Evolutionary conservation across 2,888 invertebrate species (phyloP).

Genomic region (Lithosia quadra): DNA sequence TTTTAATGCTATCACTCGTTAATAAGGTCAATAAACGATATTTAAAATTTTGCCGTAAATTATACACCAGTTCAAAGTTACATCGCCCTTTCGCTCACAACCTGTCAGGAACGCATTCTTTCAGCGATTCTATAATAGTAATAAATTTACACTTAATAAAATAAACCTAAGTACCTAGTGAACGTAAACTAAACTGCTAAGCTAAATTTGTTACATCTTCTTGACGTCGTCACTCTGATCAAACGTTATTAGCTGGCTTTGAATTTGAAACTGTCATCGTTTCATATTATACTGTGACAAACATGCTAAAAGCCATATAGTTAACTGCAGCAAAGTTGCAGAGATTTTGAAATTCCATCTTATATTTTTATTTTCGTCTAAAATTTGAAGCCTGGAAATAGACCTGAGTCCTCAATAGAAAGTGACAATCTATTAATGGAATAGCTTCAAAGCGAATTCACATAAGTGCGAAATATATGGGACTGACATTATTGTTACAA

Average conservation of each 20-base stretch:
- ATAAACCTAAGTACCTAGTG: background rate
- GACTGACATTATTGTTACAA: too few species aligned
- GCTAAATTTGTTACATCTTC: background rate
- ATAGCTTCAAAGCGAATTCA: too few species aligned
- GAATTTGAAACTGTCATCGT: background rate
- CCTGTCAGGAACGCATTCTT: too few species aligned
- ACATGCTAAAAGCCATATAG: background rate
- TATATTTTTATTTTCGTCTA: background rate
- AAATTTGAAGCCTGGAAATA: background rate
- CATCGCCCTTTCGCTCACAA: too few species aligned
- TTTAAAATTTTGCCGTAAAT: too few species aligned
- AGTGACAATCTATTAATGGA: too few species aligned
- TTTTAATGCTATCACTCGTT: too few species aligned
- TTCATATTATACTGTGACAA: background rate
- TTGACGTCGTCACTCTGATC: background rate
- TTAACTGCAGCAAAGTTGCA: background rate
- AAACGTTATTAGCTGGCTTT: constrained; percentile 1
- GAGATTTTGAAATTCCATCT: background rate
- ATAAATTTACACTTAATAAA: background rate
- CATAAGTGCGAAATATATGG: too few species aligned
- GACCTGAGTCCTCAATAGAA: too few species aligned
- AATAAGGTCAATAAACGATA: too few species aligned
- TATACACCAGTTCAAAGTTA: too few species aligned
- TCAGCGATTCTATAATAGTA: too few species aligned
- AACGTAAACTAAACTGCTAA: background rate